Base-by-base conservation (phyloP, 2,113 vertebrate species). In the Jaculus jaculus region DNA sequence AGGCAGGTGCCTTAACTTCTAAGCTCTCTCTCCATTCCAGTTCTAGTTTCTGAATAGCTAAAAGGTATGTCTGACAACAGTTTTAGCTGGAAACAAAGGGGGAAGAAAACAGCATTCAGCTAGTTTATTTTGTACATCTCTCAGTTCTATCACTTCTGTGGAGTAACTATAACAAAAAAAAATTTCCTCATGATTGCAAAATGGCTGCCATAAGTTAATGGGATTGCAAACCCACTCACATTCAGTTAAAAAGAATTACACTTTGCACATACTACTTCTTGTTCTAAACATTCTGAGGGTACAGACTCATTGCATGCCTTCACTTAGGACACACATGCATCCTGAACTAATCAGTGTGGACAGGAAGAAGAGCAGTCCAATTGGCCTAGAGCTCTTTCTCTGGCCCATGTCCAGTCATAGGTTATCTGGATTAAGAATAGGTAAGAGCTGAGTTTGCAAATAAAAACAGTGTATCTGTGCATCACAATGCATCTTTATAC, bases 371-470 rank as follows among this genome's bases (percentile, higher is more conserved):
- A 30, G 17, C 15, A n/a, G 10, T 20, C 5, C 28, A 47, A 58
- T 12, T 80, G 34, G 20, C 34, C 66, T 91, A 71, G 21, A 51
- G 47, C 30, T 86, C 16, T 78, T 69, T 88, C 39, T 16, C 32
- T 32, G 7, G 42, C 42, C 11, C 54, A 68, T 1, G 5, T 0
- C 2, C 12, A 47, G 28, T 12, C 61, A 28, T 12, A 63, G 26
- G 54, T 23, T 32, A 58, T 65, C 71, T 37, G 18, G 23, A n/a
- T 34, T 11, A 83, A n/a, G 30, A 81, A 11, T 37, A 20, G 30
- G 32, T 1, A 91, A 42, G 42, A 83, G 10, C 15, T 94, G 68
- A 86, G 71, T 89, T 89, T 84, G 26, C 23, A 93, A 72, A 80
- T 30, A 24, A 82, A 83, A 84, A 71, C 9, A 58, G 9, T n/a